Conservation (phyloP, 1,140 invertebrate genomes). For the Phymastichus coffea region DNA sequence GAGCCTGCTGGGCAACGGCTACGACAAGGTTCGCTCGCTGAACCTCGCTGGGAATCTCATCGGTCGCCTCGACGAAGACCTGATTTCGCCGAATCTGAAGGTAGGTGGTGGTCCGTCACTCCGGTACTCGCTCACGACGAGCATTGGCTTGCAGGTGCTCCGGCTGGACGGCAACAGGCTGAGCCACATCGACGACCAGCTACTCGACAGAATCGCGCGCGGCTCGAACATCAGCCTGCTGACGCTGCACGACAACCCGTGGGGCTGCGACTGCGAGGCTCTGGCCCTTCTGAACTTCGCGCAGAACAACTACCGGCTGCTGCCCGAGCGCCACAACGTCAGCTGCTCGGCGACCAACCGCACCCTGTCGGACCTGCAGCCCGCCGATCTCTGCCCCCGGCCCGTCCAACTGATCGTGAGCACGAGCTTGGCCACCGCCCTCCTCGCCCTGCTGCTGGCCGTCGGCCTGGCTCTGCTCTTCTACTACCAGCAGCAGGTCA, state of each 20-base stretch:
- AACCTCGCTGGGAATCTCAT: not conserved
- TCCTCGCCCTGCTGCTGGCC: not conserved
- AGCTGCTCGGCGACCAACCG: too few species aligned
- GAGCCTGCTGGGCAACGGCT: slow-evolving; percentile 57
- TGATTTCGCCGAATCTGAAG: slow-evolving; percentile 1
- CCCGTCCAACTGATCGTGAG: not conserved
- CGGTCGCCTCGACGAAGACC: not conserved
- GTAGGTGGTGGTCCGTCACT: slow-evolving; percentile 24
- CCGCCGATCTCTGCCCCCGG: not conserved
- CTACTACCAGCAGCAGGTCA: slow-evolving; percentile 64
- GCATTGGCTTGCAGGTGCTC: not conserved
- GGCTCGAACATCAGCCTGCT: slow-evolving; percentile 26
- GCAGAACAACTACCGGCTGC: too few species aligned
- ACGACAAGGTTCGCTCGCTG: not conserved
- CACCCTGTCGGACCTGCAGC: not conserved
- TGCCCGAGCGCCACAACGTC: too few species aligned
- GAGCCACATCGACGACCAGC: not conserved
- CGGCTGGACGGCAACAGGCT: not conserved
- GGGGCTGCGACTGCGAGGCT: slow-evolving; percentile 60
- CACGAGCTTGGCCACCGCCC: not conserved
- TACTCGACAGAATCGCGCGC: not conserved
- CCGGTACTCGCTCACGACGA: not conserved
- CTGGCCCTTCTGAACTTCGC: slow-evolving; percentile 52
- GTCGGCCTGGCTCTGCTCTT: slow-evolving; percentile 56
- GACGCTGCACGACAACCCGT: slow-evolving; percentile 61